Conservation (phyloP, 2,113 vertebrate species). For the Lontra canadensis region DNA sequence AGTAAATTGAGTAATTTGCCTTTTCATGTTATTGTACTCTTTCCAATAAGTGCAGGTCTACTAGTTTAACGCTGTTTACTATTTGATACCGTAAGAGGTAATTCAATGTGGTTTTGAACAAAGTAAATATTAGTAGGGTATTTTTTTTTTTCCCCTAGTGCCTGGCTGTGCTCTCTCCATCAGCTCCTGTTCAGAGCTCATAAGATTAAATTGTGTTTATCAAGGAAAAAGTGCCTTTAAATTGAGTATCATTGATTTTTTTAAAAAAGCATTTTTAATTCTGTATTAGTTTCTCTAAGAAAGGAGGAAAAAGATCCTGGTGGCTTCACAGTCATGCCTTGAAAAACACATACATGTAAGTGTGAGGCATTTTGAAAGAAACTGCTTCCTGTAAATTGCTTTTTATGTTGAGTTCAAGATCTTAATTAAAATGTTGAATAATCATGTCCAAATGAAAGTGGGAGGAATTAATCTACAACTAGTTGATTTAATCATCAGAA, state of each 20-base stretch:
- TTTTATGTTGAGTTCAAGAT: constrained; percentile 11
- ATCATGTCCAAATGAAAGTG: constrained; percentile 42
- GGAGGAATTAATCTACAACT: constrained; percentile 14
- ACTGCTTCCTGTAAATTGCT: neutral
- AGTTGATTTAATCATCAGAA: constrained; percentile 43
- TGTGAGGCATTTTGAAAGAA: constrained; percentile 33
- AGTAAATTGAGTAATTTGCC: neutral
- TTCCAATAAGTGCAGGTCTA: neutral
- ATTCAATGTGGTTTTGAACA: constrained; percentile 7
- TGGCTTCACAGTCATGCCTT: neutral
- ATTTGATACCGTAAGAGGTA: constrained; percentile 18
- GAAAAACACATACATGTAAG: neutral
- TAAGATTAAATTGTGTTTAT: constrained; percentile 45
- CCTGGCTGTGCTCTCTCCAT: neutral
- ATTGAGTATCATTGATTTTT: neutral
- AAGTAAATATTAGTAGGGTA: constrained; percentile 1
- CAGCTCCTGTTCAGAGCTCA: neutral
- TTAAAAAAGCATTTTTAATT: neutral
- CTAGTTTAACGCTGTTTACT: neutral
- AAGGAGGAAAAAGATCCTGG: neutral
- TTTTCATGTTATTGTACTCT: neutral
- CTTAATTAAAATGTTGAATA: constrained; percentile 60
- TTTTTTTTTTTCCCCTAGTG: neutral
- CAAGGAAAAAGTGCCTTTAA: constrained; percentile 7
- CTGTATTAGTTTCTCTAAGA: constrained; percentile 24